A percentile compares a stretch with the other conserved stretches of the same genome.
Evolutionary conservation across 2,113 vertebrate species (phyloP).

Genomic region (Rhodinocichla rosea): DNA sequence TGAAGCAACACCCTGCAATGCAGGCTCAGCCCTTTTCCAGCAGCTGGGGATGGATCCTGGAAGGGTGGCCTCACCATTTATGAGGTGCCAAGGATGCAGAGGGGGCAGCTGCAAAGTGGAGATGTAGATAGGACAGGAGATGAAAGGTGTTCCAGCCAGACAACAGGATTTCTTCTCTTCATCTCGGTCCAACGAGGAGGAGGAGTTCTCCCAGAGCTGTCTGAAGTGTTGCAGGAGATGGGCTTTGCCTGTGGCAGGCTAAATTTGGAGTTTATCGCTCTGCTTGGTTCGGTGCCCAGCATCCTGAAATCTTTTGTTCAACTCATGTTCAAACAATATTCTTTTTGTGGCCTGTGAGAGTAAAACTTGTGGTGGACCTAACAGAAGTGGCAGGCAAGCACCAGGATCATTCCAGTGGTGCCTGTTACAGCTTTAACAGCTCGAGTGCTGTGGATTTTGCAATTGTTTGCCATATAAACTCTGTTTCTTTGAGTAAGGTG

Average conservation of each 20-base stretch:
- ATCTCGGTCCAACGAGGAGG: not conserved
- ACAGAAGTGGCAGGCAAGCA: not conserved
- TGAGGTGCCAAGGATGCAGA: not conserved
- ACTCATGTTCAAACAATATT: not conserved
- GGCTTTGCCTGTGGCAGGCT: not conserved
- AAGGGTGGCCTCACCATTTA: not conserved
- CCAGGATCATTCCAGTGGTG: not conserved
- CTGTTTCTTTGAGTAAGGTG: slow-evolving; percentile 14
- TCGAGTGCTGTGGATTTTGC: not conserved
- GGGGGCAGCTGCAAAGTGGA: not conserved
- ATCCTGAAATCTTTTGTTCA: not conserved
- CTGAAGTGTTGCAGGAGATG: not conserved
- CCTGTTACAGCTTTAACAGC: not conserved
- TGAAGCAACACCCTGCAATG: not conserved
- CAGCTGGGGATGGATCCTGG: not conserved
- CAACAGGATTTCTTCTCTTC: not conserved
- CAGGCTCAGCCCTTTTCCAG: not conserved
- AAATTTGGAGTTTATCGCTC: not conserved
- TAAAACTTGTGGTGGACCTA: not conserved
- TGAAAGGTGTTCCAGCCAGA: not conserved
- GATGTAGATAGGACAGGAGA: not conserved
- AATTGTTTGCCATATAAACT: slow-evolving; percentile 1
- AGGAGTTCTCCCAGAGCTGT: not conserved
- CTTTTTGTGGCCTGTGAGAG: not conserved
- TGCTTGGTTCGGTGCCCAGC: not conserved